phyloP scores from a whole-genome alignment of 1,140 invertebrate species.

The Artemia franciscana region DNA sequence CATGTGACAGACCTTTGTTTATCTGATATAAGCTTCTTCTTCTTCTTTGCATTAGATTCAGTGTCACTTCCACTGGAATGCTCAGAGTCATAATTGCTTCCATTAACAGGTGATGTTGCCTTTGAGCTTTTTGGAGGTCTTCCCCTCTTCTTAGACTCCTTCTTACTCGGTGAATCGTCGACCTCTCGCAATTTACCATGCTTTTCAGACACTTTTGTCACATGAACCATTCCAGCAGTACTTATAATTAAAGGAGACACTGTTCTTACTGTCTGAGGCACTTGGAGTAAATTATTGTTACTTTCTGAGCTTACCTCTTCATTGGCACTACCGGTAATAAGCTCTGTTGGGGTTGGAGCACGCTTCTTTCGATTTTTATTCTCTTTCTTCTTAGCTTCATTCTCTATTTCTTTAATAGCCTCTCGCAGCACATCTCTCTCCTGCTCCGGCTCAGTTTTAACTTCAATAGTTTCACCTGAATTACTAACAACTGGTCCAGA shows the following conservation, averaged over 20 bases:
- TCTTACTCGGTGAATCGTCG: neutral
- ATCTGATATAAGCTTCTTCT: too few relatives aligned
- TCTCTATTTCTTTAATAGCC: neutral
- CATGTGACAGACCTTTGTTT: too few relatives aligned
- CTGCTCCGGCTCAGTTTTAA: neutral
- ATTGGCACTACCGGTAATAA: neutral
- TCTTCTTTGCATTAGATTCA: neutral
- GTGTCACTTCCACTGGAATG: neutral
- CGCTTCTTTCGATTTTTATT: neutral
- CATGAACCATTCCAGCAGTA: neutral
- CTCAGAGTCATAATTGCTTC: neutral
- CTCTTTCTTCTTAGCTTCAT: neutral
- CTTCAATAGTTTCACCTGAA: neutral
- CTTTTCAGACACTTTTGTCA: neutral
- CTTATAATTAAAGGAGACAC: neutral
- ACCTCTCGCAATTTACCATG: neutral
- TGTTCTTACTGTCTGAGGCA: neutral
- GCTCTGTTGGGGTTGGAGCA: neutral
- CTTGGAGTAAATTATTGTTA: neutral
- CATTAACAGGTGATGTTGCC: neutral
- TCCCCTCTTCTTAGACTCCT: neutral
- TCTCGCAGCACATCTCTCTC: neutral
- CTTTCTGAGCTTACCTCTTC: neutral
- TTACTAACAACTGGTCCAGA: neutral
- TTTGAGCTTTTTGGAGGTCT: neutral